Evolutionary conservation across 1,140 invertebrate species (phyloP).

Genomic region (Pollicipes pollicipes): DNA sequence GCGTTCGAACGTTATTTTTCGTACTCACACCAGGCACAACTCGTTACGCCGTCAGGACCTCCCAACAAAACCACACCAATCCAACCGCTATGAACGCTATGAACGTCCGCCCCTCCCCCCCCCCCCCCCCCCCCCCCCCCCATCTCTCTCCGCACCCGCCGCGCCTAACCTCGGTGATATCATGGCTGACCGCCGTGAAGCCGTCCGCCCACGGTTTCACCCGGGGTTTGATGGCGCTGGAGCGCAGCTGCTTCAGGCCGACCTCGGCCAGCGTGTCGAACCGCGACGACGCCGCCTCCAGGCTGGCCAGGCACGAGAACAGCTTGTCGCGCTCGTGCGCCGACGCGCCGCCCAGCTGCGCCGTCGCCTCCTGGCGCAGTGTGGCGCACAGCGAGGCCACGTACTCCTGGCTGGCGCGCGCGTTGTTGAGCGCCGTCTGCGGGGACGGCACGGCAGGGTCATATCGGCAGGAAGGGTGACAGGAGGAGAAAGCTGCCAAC

Average conservation of each 20-base stretch:
- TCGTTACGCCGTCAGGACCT: no score
- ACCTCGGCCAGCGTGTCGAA: slow-evolving; percentile 62
- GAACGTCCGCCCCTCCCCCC: no score
- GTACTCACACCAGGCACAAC: no score
- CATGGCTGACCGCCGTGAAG: slow-evolving; percentile 57
- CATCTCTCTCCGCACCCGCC: no score
- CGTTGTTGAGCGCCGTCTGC: slow-evolving; percentile 77
- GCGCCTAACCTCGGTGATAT: slow-evolving; percentile 59
- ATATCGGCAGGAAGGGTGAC: background rate
- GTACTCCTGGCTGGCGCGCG: slow-evolving; percentile 80
- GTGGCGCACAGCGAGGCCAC: slow-evolving; percentile 53
- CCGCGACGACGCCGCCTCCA: slow-evolving; percentile 50
- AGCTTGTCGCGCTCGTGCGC: slow-evolving; percentile 47
- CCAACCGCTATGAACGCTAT: no score
- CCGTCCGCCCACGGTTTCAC: slow-evolving; percentile 69
- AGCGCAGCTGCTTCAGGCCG: slow-evolving; percentile 63
- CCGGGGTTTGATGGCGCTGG: slow-evolving; percentile 65
- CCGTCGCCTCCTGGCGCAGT: slow-evolving; percentile 48
- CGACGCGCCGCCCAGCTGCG: slow-evolving; percentile 37
- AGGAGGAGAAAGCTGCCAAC: no score
- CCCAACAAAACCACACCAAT: no score
- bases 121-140: no score
- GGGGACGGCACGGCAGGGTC: no score
- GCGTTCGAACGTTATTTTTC: no score
- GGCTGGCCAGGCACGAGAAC: slow-evolving; percentile 51